Percentiles rank a stretch among this genome's conserved stretches.
Conservation (phyloP, 2,888 invertebrate genomes). For the Xestia xanthographa region DNA sequence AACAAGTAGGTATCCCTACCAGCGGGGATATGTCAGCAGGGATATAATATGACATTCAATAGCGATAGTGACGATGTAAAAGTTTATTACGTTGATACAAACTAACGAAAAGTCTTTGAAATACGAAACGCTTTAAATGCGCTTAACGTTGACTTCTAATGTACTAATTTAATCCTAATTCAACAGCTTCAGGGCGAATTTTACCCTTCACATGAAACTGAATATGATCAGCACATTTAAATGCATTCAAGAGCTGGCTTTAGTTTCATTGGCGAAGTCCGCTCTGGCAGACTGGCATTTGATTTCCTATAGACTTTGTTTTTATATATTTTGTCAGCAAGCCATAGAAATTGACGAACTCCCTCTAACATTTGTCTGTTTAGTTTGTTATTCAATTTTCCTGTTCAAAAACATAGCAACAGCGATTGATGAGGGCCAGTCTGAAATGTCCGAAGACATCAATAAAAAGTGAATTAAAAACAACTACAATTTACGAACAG, state of each 20-base stretch:
- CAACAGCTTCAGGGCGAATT: background rate
- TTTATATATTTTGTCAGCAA: background rate
- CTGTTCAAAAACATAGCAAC: slow-evolving; percentile 34
- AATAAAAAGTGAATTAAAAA: slow-evolving; percentile 59
- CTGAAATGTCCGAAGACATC: slow-evolving; percentile 32
- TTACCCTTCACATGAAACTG: background rate
- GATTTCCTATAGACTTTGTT: background rate
- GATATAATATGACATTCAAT: too few relatives aligned
- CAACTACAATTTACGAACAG: slow-evolving; percentile 54
- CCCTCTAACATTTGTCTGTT: slow-evolving; percentile 1
- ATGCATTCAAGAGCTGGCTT: background rate
- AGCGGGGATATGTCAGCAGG: too few relatives aligned
- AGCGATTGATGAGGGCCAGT: slow-evolving; percentile 42
- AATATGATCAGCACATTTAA: background rate
- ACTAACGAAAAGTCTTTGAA: background rate
- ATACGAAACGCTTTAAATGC: background rate
- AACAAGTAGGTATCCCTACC: too few relatives aligned
- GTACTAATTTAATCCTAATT: background rate
- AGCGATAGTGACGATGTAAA: background rate
- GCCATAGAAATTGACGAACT: background rate
- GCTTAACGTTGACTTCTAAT: too few relatives aligned
- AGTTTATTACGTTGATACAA: background rate
- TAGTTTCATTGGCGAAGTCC: background rate
- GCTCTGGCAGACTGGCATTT: background rate
- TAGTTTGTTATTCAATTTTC: slow-evolving; percentile 4